A percentile compares a stretch with the other conserved stretches of the same genome.
phyloP scores from a whole-genome alignment of 1,140 invertebrate species.

The Camponotus pennsylvanicus region DNA sequence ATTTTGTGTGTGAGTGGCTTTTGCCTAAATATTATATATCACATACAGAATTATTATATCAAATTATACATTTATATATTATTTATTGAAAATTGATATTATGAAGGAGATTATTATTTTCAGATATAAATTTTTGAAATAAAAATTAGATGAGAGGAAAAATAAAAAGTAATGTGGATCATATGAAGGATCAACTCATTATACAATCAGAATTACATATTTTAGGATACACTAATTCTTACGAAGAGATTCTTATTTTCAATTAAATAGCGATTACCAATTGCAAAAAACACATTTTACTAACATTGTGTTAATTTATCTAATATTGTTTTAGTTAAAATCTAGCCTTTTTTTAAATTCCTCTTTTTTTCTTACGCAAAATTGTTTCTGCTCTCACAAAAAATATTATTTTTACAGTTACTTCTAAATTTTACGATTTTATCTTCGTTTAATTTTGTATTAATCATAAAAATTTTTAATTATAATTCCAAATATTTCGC shows the following conservation, averaged over 20 bases:
- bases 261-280: not conserved
- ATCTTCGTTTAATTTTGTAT: not conserved
- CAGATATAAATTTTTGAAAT: not conserved
- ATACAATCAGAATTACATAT: too few relatives aligned
- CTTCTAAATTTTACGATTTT: not conserved
- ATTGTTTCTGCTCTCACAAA: not conserved
- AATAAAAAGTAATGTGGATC: too few relatives aligned
- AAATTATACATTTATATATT: conserved; percentile 11
- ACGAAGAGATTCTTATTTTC: not conserved
- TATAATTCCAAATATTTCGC: conserved; percentile 1
- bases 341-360: not conserved
- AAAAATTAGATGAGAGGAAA: too few relatives aligned
- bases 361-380: not conserved
- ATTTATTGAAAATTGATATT: conserved; percentile 2
- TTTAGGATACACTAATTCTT: too few relatives aligned
- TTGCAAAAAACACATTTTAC: not conserved
- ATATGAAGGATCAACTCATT: too few relatives aligned
- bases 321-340: not conserved
- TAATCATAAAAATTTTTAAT: not conserved
- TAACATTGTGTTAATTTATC: not conserved
- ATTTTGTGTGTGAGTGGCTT: not conserved
- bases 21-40: conserved; percentile 18
- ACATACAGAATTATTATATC: not conserved
- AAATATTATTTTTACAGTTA: not conserved
- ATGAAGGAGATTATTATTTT: not conserved